Conservation (phyloP, 2,888 invertebrate species). For the Drosophila picticornis region DNA sequence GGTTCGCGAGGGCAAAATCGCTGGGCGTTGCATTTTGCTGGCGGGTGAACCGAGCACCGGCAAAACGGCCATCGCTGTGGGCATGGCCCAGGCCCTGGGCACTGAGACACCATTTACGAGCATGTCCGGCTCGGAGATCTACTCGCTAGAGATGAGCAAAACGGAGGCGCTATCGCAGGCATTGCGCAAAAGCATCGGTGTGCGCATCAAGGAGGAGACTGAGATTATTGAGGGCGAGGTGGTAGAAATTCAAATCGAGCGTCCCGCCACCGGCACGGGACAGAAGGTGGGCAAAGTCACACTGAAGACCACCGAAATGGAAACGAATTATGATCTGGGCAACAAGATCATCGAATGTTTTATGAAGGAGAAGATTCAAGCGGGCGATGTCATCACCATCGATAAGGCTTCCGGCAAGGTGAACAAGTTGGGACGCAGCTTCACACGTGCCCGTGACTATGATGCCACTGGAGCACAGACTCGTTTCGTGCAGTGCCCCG, state of each 20-base stretch:
- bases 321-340: conserved; percentile 99
- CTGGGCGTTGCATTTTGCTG: conserved; percentile 96
- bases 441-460: conserved; percentile 98
- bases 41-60: conserved; percentile 99
- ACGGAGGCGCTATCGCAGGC: conserved; percentile 99
- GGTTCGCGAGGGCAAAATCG: conserved; percentile 99
- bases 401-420: conserved; percentile 99
- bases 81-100: conserved; percentile 96
- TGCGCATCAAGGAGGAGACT: conserved; percentile 98
- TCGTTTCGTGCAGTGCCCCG: conserved; percentile 98
- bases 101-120: conserved; percentile 99
- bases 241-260: conserved; percentile 97
- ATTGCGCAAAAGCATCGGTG: conserved; percentile 98
- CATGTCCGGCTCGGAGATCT: conserved; percentile 99
- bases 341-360: conserved; percentile 99
- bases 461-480: conserved; percentile 96
- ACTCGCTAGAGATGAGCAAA: conserved; percentile 99
- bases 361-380: conserved; percentile 97
- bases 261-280: conserved; percentile 95
- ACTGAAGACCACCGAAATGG: conserved; percentile 99
- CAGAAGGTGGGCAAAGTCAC: conserved; percentile 94
- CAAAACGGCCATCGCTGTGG: conserved; percentile 99
- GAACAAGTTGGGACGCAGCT: conserved; percentile 95
- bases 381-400: conserved; percentile 98
- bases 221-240: conserved; percentile 99